Base-by-base conservation (phyloP, 2,888 invertebrate species). In the Podotricha telesiphe region DNA sequence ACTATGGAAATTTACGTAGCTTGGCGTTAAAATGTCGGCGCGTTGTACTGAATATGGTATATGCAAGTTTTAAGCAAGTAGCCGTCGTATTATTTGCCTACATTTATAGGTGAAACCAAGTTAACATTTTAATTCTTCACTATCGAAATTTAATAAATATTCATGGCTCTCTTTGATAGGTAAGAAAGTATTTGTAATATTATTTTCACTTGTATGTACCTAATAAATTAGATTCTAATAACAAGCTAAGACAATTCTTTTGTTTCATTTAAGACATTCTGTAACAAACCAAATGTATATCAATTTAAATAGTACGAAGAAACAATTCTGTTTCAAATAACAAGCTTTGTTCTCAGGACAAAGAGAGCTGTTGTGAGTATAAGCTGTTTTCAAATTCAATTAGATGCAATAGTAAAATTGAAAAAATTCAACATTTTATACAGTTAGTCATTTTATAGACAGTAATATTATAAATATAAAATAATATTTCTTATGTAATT, bases 261-360 rank as follows among this genome's bases (percentile, higher is more conserved):
- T 28, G 28, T 28, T 28, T 28, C 28, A 47, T 22, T 15, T 11
- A 34, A 8, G 6, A 62, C 45, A 59, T 45, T 62, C 48, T 48
- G 28, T 28, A 62, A 48, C 62, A 47, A 47, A 34, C 17, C 61
- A 62, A 62, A 28, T 34, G 17, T 19, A 45, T 62, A 37, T 20
- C 15, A 28, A 28, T 22, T 0, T 34, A 15, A 28, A 34, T 55
- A 34, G 28, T 15, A 28, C 17, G 13, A 34, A 55, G 34, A 34
- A 47, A 34, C 28, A 61, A 48, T 47, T 59, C 11, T 28, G 7
- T 62, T 48, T 59, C 19, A 15, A 48, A 62, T 48, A 62, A 62
- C 48, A 62, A 2, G 5, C 34, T 28, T 47, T 48, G 48, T 62
- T 62, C 62, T 48, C 10, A 61, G 20, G 7, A 37, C 19, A 17